Evolutionary conservation across 2,888 invertebrate species (phyloP), one percentile per base, ranked within the genome.

Genomic region (Ferrisia virgata): DNA sequence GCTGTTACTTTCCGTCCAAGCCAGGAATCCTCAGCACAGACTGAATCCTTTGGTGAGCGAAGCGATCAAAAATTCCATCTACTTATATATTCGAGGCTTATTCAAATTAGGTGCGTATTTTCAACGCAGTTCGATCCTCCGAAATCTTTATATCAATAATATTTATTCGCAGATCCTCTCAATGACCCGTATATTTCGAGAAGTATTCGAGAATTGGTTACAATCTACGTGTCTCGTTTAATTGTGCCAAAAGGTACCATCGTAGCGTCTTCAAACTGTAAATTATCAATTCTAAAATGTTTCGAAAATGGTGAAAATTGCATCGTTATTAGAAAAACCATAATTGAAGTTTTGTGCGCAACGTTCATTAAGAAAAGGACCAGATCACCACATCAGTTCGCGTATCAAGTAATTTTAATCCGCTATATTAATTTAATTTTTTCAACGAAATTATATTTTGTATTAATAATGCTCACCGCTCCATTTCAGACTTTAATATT

Each of bases 11-110:
- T 90, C 91, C 15, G 88, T 89, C 0, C 88, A 89, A 69, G 87
- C 91, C 84, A 88, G 91, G 86, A 89, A 86, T 82, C 86, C 90
- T 85, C 91, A 91, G 0, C 89, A 89, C 85, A 86, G 87, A 64
- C 82, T 88, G 0, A 89, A 90, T 85, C 87, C 87, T 0, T 89
- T 89, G 83, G 86, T 90, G 6, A 86, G 90, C 0, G 89, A 89
- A 86, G 88, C 90, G 0, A 87, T 92, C 18, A 90, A 90, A 85
- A 89, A 89, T 86, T 89, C 91, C 15, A 91, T 91, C 88, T 90
- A 90, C 28, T 88, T 91, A 28, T 89, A 90, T 85, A 88, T 91
- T 53, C 89, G 89, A 86, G 91, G 91, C 0, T 89, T 91, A 25
- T 89, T 90, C 0, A 89, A 89, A 28, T 86, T 92, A 43, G 89